These are phyloP conservation scores for Antheraea pernyi DNA, from an alignment of 1,140 invertebrate genomes.

Conservation along the genomic window DNA sequence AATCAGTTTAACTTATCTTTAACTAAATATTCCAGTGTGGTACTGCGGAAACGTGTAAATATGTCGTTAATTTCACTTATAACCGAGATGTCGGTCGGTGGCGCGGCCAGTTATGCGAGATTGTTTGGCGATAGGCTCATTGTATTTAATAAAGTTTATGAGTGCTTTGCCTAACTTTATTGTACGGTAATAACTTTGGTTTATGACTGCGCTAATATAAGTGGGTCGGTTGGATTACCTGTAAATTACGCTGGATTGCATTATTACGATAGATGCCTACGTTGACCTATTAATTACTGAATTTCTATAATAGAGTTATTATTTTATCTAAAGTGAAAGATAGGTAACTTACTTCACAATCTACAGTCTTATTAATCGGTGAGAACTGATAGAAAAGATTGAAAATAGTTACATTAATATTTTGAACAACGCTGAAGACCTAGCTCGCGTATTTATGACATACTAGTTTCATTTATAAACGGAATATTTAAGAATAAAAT, in stretches of 20 bases:
- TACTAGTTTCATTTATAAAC: too few relatives aligned
- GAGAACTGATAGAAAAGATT: too few relatives aligned
- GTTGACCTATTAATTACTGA: background rate
- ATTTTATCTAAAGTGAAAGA: too few relatives aligned
- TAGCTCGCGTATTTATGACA: too few relatives aligned
- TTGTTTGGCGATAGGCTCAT: slow-evolving; percentile 29
- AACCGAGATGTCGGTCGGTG: slow-evolving; percentile 49
- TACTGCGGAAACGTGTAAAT: slow-evolving; percentile 49
- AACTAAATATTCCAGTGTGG: slow-evolving; percentile 34
- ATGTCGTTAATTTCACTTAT: slow-evolving; percentile 64
- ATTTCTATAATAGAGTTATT: too few relatives aligned
- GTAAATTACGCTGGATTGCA: background rate
- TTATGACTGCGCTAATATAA: background rate
- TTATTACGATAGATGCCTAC: background rate
- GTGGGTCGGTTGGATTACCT: background rate
- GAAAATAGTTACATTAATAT: too few relatives aligned
- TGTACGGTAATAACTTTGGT: background rate
- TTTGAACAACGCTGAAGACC: too few relatives aligned
- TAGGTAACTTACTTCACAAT: too few relatives aligned
- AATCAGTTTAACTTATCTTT: slow-evolving; percentile 37
- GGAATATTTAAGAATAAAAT: too few relatives aligned
- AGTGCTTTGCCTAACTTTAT: slow-evolving; percentile 2
- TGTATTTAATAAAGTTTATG: slow-evolving; percentile 23
- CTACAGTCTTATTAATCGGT: too few relatives aligned
- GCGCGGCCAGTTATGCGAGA: slow-evolving; percentile 27